These are phyloP conservation scores for Ancistrus triradiatus DNA, from an alignment of 2,113 vertebrate species.

Conservation along the genomic window DNA sequence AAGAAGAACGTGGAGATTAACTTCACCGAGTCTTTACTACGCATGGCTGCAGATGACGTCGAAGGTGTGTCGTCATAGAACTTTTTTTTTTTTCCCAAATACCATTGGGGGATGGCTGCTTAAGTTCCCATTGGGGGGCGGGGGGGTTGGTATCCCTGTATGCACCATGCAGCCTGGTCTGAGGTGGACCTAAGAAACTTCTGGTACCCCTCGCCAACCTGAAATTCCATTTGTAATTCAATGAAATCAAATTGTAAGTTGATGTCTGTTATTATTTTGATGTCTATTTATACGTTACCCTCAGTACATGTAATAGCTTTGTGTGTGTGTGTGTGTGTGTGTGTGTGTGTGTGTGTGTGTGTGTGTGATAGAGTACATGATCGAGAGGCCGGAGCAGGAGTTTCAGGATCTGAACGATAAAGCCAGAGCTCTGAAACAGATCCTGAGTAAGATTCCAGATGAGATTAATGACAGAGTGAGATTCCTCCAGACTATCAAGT, in stretches of 20 bases:
- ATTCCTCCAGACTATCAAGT: constrained; percentile 45
- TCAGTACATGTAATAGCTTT: neutral
- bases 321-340: constrained; percentile 5
- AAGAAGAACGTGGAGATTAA: constrained; percentile 97
- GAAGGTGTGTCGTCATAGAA: constrained; percentile 86
- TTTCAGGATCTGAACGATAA: constrained; percentile 97
- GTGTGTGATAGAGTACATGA: constrained; percentile 84
- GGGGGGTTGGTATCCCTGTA: too few species aligned
- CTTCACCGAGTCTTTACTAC: constrained; percentile 95
- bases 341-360: constrained; percentile 2
- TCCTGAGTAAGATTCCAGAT: constrained; percentile 98
- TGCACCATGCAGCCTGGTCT: too few species aligned
- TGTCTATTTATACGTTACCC: too few species aligned
- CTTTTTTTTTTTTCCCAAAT: too few species aligned
- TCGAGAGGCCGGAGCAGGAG: constrained; percentile 92
- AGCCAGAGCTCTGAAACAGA: constrained; percentile 95
- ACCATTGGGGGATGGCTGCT: too few species aligned
- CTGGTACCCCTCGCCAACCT: too few species aligned
- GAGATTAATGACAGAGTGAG: constrained; percentile 98
- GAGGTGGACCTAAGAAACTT: too few species aligned
- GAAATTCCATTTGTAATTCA: too few species aligned
- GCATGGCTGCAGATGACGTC: constrained; percentile 97
- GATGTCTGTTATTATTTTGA: too few species aligned
- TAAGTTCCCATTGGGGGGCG: too few species aligned
- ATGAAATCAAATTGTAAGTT: too few species aligned